Evolutionary conservation across 2,797 vertebrate species (phyloP).

Genomic region (Toxotes lorentzi): DNA sequence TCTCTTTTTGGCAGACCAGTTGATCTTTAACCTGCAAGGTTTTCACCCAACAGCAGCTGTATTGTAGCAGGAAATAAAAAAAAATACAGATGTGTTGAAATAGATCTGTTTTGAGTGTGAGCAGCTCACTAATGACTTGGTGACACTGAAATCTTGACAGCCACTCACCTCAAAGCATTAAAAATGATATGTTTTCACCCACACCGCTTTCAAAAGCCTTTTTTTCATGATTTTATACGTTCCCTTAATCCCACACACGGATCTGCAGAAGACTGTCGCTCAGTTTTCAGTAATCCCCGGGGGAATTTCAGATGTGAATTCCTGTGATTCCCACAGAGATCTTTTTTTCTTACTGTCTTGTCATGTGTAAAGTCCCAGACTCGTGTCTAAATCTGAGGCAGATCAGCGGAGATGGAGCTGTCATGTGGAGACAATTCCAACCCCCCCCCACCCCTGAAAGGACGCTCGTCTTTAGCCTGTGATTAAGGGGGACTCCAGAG

Average conservation of each 20-base stretch:
- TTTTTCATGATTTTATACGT: not conserved
- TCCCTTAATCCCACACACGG: not conserved
- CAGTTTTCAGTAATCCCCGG: not conserved
- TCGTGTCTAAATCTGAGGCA: constrained; percentile 31
- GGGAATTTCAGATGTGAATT: constrained; percentile 17
- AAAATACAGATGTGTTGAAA: not conserved
- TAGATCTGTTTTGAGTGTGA: not conserved
- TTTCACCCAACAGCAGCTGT: not conserved
- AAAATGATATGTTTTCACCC: not conserved
- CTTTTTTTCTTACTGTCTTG: not conserved
- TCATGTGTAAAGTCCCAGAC: constrained; percentile 57
- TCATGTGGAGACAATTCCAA: constrained; percentile 48
- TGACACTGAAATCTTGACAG: constrained; percentile 8
- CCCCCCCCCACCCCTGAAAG: constrained; percentile 13
- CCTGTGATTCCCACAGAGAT: constrained; percentile 12
- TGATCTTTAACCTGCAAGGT: not conserved
- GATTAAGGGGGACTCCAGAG: constrained; percentile 24
- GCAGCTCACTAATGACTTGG: not conserved
- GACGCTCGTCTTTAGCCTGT: constrained; percentile 43
- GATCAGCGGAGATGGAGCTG: constrained; percentile 38
- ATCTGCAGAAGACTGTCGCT: not conserved
- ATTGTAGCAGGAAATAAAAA: not conserved
- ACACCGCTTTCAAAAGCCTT: not conserved
- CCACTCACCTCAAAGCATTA: not conserved
- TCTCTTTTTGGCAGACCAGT: not conserved